A percentile compares a stretch with the other conserved stretches of the same genome.
These are phyloP conservation scores for Cheilosia soror DNA, from an alignment of 2,888 invertebrate species.

Conservation along the genomic window DNA sequence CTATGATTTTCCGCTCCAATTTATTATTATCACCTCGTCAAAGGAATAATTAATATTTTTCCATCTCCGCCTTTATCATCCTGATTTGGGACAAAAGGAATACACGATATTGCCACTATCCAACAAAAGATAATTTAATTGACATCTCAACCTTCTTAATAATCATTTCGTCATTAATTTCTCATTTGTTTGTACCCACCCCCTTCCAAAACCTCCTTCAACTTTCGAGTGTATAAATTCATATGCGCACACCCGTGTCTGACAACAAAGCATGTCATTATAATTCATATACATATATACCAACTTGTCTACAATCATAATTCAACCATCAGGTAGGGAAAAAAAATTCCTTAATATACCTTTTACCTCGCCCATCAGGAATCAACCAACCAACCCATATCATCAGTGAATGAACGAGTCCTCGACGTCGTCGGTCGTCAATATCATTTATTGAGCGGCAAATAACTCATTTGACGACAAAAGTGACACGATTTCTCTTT, in stretches of 20 bases:
- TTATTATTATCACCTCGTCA: background rate
- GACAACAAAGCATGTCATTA: constrained; percentile 52
- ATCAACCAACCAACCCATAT: constrained; percentile 38
- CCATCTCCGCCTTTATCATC: background rate
- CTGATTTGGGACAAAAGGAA: constrained; percentile 19
- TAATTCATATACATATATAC: constrained; percentile 36
- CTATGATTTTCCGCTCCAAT: background rate
- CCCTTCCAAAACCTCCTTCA: background rate
- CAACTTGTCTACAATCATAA: constrained; percentile 40
- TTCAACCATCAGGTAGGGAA: constrained; percentile 44
- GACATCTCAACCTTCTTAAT: constrained; percentile 50
- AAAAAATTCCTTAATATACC: constrained; percentile 42
- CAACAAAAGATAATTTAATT: constrained; percentile 56
- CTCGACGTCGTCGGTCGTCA: constrained; percentile 38
- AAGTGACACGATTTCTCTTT: constrained; percentile 70
- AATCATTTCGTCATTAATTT: constrained; percentile 54
- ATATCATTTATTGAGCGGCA: constrained; percentile 69
- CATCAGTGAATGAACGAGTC: background rate
- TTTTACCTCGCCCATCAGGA: constrained; percentile 56
- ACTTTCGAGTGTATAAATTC: constrained; percentile 6
- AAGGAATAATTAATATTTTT: constrained; percentile 14
- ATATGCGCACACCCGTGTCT: constrained; percentile 7
- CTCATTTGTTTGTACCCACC: constrained; percentile 18
- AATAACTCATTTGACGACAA: constrained; percentile 71
- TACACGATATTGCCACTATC: constrained; percentile 14